Conservation (phyloP, 2,113 vertebrate species). For the Nothocercus julius region DNA sequence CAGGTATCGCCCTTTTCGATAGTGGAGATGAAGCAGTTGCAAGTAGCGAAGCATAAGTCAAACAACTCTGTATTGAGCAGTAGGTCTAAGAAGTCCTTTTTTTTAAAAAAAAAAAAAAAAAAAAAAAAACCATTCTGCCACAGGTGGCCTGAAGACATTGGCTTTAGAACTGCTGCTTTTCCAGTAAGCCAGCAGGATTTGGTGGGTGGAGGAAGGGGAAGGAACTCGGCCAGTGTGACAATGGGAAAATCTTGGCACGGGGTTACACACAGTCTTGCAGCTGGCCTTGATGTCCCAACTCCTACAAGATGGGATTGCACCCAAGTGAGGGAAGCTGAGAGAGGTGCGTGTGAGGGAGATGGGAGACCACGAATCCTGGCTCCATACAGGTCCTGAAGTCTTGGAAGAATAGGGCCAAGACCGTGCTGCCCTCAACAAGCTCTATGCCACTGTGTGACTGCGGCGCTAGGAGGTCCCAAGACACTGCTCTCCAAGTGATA, state of each 20-base stretch:
- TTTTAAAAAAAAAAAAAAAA: no score
- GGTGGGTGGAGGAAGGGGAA: slow-evolving; percentile 69
- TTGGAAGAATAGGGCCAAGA: neutral
- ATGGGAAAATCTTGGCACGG: slow-evolving; percentile 62
- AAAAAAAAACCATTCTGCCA: slow-evolving; percentile 28
- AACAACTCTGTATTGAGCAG: neutral
- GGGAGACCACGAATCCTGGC: neutral
- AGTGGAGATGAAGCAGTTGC: neutral
- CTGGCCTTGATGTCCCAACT: neutral
- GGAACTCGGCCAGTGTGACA: slow-evolving; percentile 47
- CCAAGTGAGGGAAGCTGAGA: neutral
- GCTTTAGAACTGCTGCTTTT: slow-evolving; percentile 14
- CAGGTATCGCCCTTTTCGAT: neutral
- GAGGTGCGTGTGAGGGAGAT: neutral
- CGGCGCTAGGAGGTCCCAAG: neutral
- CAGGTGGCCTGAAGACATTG: slow-evolving; percentile 45
- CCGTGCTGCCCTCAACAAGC: neutral
- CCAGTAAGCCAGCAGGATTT: slow-evolving; percentile 70
- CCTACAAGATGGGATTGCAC: slow-evolving; percentile 14
- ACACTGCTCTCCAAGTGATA: fast-evolving
- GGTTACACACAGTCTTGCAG: neutral
- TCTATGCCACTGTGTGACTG: fast-evolving
- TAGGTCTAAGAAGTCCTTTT: neutral
- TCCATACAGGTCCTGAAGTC: neutral
- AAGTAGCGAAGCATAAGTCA: neutral